Evolutionary conservation across 2,113 vertebrate species (phyloP), one percentile per base, ranked within the genome.

Genomic region (Syngnathus typhle): DNA sequence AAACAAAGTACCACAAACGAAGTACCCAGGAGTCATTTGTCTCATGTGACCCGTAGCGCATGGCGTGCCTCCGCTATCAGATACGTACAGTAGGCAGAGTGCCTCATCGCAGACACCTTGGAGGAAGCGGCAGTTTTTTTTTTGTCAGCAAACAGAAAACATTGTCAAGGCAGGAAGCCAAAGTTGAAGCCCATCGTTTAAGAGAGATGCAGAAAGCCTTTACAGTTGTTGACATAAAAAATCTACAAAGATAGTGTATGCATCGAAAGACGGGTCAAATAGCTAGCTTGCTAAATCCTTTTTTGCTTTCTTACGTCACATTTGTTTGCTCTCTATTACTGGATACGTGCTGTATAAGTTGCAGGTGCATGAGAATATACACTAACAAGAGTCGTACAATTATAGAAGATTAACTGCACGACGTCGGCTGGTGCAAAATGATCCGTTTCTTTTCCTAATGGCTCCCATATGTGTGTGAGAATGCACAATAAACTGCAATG

Each of bases 41-140:
- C 60, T 74, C n/a, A 39, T 62, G 54, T 64, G 15, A 69, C 69
- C 59, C 43, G 52, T 27, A 23, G 15, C 15, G 44, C 27, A 23
- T 47, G 70, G 15, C 58, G 36, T 37, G 27, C 19, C 27, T 63
- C 32, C 43, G n/a, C 55, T 19, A n/a, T n/a, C 65, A 47, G 56
- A 13, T 4, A 2, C 43, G 67, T 65, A 37, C 39, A 70, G 47
- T 56, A 44, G 46, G 44, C 51, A 32, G 36, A 15, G 13, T 62
- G 15, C 44, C 43, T 43, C 41, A 18, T 72, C 38, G 41, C 60
- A 61, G 36, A 74, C 49, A 21, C 11, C 19, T 21, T 44, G n/a
- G 23, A 11, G 23, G 75, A 13, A 47, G 71, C 67, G 68, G 65
- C 65, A 65, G 75, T 49, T 27, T 49, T 3, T 71, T 64, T 72